A percentile compares a stretch with the other conserved stretches of the same genome.
Conservation (phyloP, 1,140 invertebrate species). For the Euura saliciscinereae region DNA sequence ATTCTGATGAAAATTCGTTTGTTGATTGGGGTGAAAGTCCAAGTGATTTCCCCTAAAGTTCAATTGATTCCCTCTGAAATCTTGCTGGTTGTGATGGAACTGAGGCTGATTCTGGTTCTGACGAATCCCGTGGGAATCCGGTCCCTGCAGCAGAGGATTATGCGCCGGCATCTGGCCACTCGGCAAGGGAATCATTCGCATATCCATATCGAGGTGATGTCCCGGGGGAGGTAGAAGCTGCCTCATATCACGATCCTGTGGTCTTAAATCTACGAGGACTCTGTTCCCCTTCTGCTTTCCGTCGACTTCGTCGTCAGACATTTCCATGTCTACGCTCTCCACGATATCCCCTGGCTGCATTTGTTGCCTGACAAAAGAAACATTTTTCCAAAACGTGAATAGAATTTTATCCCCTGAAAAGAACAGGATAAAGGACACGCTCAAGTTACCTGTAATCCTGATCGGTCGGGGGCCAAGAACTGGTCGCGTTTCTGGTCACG, state of each 20-base stretch:
- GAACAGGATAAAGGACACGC: not conserved
- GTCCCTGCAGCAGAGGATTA: constrained; percentile 39
- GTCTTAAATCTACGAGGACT: constrained; percentile 51
- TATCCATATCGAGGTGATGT: constrained; percentile 51
- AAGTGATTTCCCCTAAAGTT: constrained; percentile 15
- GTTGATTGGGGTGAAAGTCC: constrained; percentile 42
- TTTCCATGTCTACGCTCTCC: constrained; percentile 74
- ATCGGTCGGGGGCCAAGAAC: constrained; percentile 50
- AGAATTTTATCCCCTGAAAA: constrained; percentile 16
- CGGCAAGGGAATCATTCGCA: constrained; percentile 50
- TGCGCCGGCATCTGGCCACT: constrained; percentile 39
- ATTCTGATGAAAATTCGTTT: constrained; percentile 34
- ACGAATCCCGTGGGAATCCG: constrained; percentile 34
- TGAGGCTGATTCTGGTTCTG: constrained; percentile 24
- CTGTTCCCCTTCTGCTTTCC: constrained; percentile 48
- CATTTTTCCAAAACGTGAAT: constrained; percentile 20
- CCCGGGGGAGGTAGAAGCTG: constrained; percentile 20
- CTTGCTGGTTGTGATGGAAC: constrained; percentile 29
- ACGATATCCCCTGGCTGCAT: constrained; percentile 65
- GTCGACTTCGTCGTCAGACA: constrained; percentile 71
- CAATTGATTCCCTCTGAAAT: constrained; percentile 39
- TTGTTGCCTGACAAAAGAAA: constrained; percentile 44
- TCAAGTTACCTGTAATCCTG: constrained; percentile 52
- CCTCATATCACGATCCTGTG: constrained; percentile 54
- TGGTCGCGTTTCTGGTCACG: constrained; percentile 37